Evolutionary conservation across 2,888 invertebrate genomes (phyloP).

Genomic region (Norana najaformis): DNA sequence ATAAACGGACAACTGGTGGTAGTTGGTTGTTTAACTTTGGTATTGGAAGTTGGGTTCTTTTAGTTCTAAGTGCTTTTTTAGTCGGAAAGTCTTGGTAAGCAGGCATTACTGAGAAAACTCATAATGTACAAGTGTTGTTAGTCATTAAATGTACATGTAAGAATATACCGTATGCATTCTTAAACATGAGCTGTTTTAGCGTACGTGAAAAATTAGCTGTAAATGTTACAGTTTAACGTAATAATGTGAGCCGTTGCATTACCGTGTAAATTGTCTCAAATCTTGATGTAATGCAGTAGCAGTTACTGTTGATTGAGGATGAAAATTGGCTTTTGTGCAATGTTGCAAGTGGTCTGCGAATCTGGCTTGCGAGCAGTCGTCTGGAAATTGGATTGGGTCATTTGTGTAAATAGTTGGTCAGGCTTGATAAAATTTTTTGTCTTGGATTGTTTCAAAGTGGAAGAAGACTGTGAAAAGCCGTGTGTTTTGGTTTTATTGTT

Average conservation of each 20-base stretch:
- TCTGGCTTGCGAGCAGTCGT: neutral
- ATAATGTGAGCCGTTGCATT: neutral
- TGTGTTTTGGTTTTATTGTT: neutral
- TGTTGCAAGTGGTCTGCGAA: neutral
- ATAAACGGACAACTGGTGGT: neutral
- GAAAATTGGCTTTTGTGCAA: neutral
- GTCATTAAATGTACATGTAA: neutral
- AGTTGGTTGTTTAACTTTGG: neutral
- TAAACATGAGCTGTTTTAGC: neutral
- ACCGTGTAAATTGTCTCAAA: conserved; percentile 4
- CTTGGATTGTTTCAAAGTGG: neutral
- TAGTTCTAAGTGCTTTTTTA: neutral
- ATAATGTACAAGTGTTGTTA: neutral
- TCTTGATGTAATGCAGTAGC: neutral
- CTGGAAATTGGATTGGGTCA: neutral
- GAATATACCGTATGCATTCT: neutral
- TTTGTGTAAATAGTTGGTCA: neutral
- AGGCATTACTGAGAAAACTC: conserved; percentile 13
- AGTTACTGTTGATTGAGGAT: too few species aligned
- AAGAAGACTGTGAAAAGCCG: neutral
- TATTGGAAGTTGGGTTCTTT: neutral
- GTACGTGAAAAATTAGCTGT: neutral
- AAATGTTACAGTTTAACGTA: neutral
- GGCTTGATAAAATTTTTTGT: neutral
- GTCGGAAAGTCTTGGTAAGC: neutral